These are phyloP conservation scores for Drosophila sechellia DNA, from an alignment of 1,140 invertebrate genomes.

Conservation along the genomic window DNA sequence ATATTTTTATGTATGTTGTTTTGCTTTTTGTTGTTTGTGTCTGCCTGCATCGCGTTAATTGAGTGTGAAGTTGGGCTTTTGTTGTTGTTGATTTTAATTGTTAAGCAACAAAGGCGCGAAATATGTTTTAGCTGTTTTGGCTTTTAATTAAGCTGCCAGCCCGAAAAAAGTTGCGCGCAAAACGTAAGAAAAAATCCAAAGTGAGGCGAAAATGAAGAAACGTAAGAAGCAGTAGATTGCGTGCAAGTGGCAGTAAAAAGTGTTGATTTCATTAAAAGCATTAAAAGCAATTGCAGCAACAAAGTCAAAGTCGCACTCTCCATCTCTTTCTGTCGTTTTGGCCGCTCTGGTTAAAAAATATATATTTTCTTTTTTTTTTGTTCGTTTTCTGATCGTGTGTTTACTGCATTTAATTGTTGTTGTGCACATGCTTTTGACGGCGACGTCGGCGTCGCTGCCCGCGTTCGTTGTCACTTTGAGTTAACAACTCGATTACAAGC, in stretches of 20 bases:
- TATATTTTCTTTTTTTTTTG: conserved; percentile 4
- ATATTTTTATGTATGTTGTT: conserved; percentile 8
- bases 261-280: conserved; percentile 82
- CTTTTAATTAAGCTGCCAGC: conserved; percentile 70
- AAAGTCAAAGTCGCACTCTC: conserved; percentile 57
- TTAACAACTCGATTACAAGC: conserved; percentile 81
- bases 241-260: conserved; percentile 69
- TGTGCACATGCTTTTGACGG: conserved; percentile 6
- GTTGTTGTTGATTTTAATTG: conserved; percentile 76
- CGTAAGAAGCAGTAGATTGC: conserved; percentile 47
- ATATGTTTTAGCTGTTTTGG: conserved; percentile 77
- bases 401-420: conserved; percentile 79
- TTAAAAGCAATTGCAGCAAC: conserved; percentile 52
- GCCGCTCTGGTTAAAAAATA: conserved; percentile 6
- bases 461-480: conserved; percentile 79
- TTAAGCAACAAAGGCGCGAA: conserved; percentile 82
- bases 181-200: conserved; percentile 33
- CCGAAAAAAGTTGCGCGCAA: conserved; percentile 26
- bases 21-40: conserved; percentile 39
- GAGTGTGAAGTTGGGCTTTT: conserved; percentile 80
- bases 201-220: conserved; percentile 8
- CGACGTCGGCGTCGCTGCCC: conserved; percentile 34
- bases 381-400: conserved; percentile 66
- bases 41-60: conserved; percentile 78
- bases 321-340: conserved; percentile 21